phyloP scores from a whole-genome alignment of 1,140 invertebrate species.

The Drosophila tristis region DNA sequence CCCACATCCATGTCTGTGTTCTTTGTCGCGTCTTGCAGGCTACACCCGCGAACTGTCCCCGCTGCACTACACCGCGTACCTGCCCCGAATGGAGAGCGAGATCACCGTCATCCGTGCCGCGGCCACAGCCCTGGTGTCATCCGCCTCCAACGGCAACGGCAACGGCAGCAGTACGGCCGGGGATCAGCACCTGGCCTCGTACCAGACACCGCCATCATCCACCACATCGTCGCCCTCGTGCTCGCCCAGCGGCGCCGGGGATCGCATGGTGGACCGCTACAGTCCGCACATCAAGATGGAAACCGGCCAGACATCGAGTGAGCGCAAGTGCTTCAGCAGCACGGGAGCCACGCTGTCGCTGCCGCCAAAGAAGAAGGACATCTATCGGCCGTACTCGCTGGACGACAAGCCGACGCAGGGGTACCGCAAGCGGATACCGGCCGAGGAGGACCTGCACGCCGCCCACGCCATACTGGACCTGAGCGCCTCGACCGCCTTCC shows the following conservation, averaged over 20 bases:
- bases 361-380: constrained; percentile 94
- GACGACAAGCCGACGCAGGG: constrained; percentile 86
- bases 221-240: constrained; percentile 77
- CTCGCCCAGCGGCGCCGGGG: constrained; percentile 65
- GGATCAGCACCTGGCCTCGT: constrained; percentile 63
- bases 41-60: constrained; percentile 87
- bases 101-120: constrained; percentile 85
- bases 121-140: constrained; percentile 75
- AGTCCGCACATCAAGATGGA: constrained; percentile 75
- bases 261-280: constrained; percentile 39
- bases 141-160: constrained; percentile 47
- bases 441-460: constrained; percentile 92
- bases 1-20: neutral
- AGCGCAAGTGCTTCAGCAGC: constrained; percentile 90
- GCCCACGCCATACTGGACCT: constrained; percentile 94
- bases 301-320: constrained; percentile 70
- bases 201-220: constrained; percentile 81
- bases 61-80: constrained; percentile 87
- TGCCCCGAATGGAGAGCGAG: constrained; percentile 85
- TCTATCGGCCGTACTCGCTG: constrained; percentile 93
- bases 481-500: constrained; percentile 91
- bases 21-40: constrained; percentile 78
- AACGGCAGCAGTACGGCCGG: constrained; percentile 27
- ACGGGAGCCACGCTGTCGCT: constrained; percentile 91
- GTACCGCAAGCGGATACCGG: constrained; percentile 86